Evolutionary conservation across 1,140 invertebrate species (phyloP).

Genomic region (Aphelenchoides besseyi): DNA sequence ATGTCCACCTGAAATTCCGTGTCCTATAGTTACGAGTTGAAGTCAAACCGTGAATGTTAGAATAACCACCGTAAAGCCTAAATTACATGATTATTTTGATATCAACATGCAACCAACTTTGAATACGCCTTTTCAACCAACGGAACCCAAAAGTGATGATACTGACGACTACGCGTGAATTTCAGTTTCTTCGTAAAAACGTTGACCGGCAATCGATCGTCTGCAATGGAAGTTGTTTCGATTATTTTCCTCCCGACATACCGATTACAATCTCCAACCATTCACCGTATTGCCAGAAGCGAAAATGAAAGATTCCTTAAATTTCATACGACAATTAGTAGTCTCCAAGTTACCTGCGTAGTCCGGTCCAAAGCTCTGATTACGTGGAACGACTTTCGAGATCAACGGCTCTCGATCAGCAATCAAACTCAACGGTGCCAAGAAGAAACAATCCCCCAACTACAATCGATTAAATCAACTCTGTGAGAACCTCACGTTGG

Average conservation of each 20-base stretch:
- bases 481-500: not conserved
- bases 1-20: constrained; percentile 9
- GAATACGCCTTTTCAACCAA: constrained; percentile 20
- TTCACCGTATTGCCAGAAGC: constrained; percentile 14
- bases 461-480: not conserved
- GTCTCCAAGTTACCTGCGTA: constrained; percentile 12
- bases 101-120: not conserved
- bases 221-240: not conserved
- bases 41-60: constrained; percentile 16
- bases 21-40: not conserved
- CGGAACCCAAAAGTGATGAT: constrained; percentile 14
- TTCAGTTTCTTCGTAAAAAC: constrained; percentile 6
- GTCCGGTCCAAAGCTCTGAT: constrained; percentile 9
- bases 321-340: not conserved
- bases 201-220: constrained; percentile 18
- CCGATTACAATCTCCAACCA: constrained; percentile 15
- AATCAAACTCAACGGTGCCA: constrained; percentile 19
- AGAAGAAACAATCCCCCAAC: constrained; percentile 19
- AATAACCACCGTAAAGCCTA: constrained; percentile 13
- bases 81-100: not conserved
- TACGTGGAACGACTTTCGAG: not conserved
- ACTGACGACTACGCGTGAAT: constrained; percentile 7
- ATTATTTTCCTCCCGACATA: not conserved
- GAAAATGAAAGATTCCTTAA: constrained; percentile 19
- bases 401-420: constrained; percentile 8